A percentile compares a stretch with the other conserved stretches of the same genome.
Conservation (phyloP, 2,888 invertebrate genomes). For the Deroplatys truncata region DNA sequence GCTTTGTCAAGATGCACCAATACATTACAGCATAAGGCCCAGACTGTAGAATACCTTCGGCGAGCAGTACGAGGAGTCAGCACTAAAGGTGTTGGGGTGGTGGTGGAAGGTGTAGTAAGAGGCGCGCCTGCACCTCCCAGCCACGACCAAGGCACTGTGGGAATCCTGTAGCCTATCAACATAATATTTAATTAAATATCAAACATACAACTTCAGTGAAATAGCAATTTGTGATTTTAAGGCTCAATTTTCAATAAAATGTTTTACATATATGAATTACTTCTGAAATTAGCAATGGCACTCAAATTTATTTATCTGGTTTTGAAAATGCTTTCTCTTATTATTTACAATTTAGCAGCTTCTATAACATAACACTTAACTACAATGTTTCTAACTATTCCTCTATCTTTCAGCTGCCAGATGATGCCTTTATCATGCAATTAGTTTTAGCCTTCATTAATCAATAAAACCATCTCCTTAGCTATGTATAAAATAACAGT, state of each 20-base stretch:
- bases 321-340: neutral
- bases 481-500: neutral
- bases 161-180: constrained; percentile 67
- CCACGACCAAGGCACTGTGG: constrained; percentile 69
- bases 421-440: neutral
- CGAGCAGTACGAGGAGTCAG: constrained; percentile 67
- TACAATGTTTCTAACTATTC: neutral
- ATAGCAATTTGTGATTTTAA: neutral
- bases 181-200: constrained; percentile 22
- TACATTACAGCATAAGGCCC: constrained; percentile 5
- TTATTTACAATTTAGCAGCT: neutral
- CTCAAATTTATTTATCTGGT: neutral
- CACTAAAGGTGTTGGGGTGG: constrained; percentile 56
- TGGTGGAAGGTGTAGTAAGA: constrained; percentile 52
- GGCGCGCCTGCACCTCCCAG: constrained; percentile 52
- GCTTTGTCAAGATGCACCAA: neutral
- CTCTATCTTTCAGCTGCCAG: neutral
- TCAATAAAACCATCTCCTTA: neutral
- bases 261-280: neutral
- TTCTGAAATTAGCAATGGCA: neutral
- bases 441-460: neutral
- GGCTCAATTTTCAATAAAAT: neutral
- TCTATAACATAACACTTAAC: neutral
- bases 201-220: neutral
- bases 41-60: constrained; percentile 57